phyloP scores from a whole-genome alignment of 2,888 invertebrate species.

The Ormyrus thymus region DNA sequence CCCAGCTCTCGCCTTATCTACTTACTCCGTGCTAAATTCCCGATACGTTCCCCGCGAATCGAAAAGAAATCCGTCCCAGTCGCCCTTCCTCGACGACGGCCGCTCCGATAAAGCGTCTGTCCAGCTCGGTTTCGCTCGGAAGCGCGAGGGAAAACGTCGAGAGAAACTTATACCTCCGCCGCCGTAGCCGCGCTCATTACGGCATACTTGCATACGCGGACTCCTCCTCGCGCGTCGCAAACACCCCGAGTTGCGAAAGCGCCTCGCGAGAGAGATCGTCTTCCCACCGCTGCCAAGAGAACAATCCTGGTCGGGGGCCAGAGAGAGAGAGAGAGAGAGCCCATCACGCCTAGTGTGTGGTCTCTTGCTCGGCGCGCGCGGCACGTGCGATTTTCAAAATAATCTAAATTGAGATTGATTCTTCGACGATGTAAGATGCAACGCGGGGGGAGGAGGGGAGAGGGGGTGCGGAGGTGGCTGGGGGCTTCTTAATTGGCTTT shows the following conservation, averaged over 20 bases:
- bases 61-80: no score
- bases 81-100: no score
- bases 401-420: constrained; percentile 51
- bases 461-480: not conserved
- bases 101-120: not conserved
- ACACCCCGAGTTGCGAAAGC: not conserved
- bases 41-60: no score
- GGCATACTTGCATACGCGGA: constrained; percentile 7
- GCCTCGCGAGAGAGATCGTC: not conserved
- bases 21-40: no score
- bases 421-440: constrained; percentile 4
- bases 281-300: constrained; percentile 14
- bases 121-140: not conserved
- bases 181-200: constrained; percentile 1
- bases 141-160: not conserved
- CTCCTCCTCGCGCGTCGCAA: no score
- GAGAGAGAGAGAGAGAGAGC: not conserved
- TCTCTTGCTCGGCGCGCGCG: not conserved
- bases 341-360: no score
- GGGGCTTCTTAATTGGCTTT: not conserved
- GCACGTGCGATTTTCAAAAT: constrained; percentile 43
- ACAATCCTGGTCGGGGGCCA: constrained; percentile 31
- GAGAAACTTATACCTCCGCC: not conserved
- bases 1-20: no score
- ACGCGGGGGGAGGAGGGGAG: not conserved